Conservation (phyloP, 2,888 invertebrate genomes). For the Pollenia labialis region DNA sequence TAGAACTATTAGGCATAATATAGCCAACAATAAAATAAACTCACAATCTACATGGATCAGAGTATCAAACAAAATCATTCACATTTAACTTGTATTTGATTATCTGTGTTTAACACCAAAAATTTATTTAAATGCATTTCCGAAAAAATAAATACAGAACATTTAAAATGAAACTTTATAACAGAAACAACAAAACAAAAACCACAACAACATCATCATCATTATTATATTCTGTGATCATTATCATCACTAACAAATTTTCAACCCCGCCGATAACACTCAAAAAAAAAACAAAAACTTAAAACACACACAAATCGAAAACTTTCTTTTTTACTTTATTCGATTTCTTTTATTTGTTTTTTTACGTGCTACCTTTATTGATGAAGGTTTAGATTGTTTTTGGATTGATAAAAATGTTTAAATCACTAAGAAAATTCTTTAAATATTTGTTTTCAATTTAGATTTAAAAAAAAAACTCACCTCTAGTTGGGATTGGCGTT, state of each 20-base stretch:
- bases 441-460: not conserved
- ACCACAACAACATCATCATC: conserved; percentile 29
- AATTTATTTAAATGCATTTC: no score
- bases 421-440: conserved; percentile 17
- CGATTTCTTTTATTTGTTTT: conserved; percentile 15
- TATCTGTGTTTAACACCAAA: no score
- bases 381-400: conserved; percentile 42
- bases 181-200: conserved; percentile 1
- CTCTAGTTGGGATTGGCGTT: conserved; percentile 18
- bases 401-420: not conserved
- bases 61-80: no score
- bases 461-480: conserved; percentile 41
- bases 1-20: no score
- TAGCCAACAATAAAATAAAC: no score
- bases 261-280: conserved; percentile 10
- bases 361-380: conserved; percentile 64
- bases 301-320: not conserved
- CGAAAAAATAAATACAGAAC: not conserved
- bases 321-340: conserved; percentile 68
- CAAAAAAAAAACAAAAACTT: not conserved
- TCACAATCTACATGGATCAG: no score
- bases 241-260: conserved; percentile 25
- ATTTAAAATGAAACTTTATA: not conserved
- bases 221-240: no score
- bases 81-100: no score